phyloP scores from a whole-genome alignment of 2,888 invertebrate genomes.

The Latrodectus elegans region DNA sequence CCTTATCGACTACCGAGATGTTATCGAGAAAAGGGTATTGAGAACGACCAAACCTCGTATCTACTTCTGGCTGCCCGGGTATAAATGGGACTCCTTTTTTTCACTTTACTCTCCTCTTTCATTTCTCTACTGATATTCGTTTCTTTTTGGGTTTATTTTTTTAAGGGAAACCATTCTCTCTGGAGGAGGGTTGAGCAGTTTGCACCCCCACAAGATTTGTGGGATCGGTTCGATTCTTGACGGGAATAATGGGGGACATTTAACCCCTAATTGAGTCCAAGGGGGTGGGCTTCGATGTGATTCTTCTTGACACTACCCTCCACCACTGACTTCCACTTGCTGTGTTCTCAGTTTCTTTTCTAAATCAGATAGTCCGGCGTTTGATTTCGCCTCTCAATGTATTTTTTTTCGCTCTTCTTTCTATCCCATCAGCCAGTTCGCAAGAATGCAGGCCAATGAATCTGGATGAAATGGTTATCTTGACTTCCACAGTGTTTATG shows the following conservation, averaged over 20 bases:
- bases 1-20: constrained; percentile 54
- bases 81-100: constrained; percentile 49
- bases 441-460: neutral
- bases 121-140: neutral
- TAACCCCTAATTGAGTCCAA: constrained; percentile 68
- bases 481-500: neutral
- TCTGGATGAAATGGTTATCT: neutral
- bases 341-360: constrained; percentile 25
- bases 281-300: constrained; percentile 28
- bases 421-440: neutral
- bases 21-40: constrained; percentile 46
- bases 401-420: neutral
- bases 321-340: neutral
- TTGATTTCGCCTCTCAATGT: constrained; percentile 23
- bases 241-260: constrained; percentile 68
- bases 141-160: constrained; percentile 25
- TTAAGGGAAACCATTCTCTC: constrained; percentile 27
- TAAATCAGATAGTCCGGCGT: constrained; percentile 30
- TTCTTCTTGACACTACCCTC: constrained; percentile 12
- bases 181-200: neutral
- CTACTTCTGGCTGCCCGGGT: constrained; percentile 8
- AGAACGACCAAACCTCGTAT: neutral
- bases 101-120: neutral
- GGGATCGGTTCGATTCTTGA: constrained; percentile 62
- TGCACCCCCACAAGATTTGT: constrained; percentile 62